Percentiles rank a stretch among this genome's conserved stretches.
Conservation (phyloP, 2,113 vertebrate genomes). For the Tichodroma muraria region DNA sequence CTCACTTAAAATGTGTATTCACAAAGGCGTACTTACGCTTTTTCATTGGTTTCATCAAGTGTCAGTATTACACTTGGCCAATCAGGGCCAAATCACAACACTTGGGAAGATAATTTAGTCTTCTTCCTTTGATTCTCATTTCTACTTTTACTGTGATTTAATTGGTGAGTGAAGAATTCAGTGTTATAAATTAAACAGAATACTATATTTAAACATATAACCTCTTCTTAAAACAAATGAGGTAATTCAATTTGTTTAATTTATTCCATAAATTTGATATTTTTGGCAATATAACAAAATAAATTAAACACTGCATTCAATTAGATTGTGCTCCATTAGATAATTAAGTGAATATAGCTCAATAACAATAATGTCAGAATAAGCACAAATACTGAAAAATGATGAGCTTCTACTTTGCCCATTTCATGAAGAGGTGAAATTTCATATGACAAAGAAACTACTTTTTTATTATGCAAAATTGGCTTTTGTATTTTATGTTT, state of each 20-base stretch:
- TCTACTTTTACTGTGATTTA: neutral
- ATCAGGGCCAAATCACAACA: no score
- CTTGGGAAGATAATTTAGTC: neutral
- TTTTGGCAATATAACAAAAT: neutral
- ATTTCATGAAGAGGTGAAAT: neutral
- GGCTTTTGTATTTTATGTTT: neutral
- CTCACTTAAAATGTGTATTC: no score
- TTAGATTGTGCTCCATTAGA: neutral
- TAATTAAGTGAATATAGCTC: neutral
- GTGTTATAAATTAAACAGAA: neutral
- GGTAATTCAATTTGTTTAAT: neutral
- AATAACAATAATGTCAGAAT: neutral
- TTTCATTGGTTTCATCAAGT: no score
- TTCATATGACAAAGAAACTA: neutral
- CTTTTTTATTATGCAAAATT: neutral
- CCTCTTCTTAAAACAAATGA: neutral
- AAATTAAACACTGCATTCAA: neutral
- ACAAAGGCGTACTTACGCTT: no score
- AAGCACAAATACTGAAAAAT: slow-evolving; percentile 8
- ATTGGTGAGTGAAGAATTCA: neutral
- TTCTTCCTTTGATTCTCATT: neutral
- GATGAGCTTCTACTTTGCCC: neutral
- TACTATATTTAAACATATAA: neutral
- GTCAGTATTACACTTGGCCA: no score
- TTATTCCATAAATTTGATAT: neutral